Conservation (phyloP, 2,113 vertebrate genomes). For the Ia io region DNA sequence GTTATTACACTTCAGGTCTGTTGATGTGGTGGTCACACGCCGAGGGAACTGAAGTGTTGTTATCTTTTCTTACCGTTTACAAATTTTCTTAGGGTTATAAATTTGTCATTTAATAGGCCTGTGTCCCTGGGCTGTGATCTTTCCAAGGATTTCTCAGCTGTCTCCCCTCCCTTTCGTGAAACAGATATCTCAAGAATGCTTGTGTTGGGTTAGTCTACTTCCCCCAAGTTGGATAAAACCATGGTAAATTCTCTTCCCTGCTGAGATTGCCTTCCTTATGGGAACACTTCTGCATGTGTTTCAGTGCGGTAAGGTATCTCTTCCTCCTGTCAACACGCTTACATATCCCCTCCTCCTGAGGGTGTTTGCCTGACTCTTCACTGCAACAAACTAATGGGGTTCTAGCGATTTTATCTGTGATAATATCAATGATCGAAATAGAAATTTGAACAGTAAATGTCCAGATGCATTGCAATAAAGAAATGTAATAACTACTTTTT, state of each 20-base stretch:
- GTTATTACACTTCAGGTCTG: not conserved
- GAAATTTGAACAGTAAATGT: not conserved
- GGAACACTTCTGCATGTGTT: not conserved
- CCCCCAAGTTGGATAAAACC: not conserved
- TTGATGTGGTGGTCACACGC: not conserved
- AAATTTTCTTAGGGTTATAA: not conserved
- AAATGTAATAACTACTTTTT: not conserved
- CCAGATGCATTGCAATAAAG: not conserved
- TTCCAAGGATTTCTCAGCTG: not conserved
- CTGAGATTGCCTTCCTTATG: not conserved
- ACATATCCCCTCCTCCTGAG: not conserved
- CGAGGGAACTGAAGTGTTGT: not conserved
- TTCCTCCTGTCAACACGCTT: not conserved
- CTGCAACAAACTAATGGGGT: not conserved
- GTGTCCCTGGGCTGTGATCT: not conserved
- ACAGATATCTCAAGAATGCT: not conserved
- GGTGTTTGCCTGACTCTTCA: not conserved
- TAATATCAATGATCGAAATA: not conserved
- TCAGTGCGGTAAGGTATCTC: not conserved
- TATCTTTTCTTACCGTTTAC: not conserved
- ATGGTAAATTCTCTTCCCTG: not conserved
- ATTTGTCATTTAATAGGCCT: not conserved
- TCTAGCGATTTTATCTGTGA: not conserved
- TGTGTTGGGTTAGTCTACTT: not conserved
- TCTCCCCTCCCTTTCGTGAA: not conserved